Conservation (phyloP, 2,888 invertebrate species). For the Andrena hattorfiana region DNA sequence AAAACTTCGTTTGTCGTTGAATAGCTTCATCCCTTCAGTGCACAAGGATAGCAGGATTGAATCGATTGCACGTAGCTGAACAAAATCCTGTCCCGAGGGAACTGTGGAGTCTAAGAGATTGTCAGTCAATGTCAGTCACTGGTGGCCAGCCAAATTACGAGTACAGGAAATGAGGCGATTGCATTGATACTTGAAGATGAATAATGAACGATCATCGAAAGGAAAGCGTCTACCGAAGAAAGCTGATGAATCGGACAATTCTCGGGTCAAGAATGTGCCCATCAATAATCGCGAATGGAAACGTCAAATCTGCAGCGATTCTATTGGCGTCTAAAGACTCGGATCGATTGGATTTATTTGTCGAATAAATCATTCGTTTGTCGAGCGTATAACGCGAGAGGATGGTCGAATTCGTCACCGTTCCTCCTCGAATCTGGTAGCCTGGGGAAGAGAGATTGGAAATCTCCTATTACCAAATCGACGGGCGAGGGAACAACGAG, state of each 20-base stretch:
- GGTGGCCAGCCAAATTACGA: neutral
- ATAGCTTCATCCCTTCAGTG: too few relatives aligned
- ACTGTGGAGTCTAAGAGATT: too few relatives aligned
- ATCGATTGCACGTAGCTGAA: too few relatives aligned
- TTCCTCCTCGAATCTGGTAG: neutral
- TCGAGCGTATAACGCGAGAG: neutral
- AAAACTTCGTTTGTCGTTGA: too few relatives aligned
- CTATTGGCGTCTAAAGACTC: neutral
- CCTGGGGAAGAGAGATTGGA: slow-evolving; percentile 19
- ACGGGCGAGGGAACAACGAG: neutral
- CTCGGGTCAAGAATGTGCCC: neutral
- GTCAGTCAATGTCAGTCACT: too few relatives aligned
- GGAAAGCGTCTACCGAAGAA: slow-evolving; percentile 8
- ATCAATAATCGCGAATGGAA: slow-evolving; percentile 24
- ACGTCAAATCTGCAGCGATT: slow-evolving; percentile 4
- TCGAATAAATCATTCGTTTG: neutral
- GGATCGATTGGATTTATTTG: neutral
- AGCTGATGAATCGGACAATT: slow-evolving; percentile 15
- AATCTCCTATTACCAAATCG: slow-evolving; percentile 39
- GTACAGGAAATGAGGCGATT: neutral
- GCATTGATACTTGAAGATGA: neutral
- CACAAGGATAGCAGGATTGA: too few relatives aligned
- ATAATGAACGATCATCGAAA: slow-evolving; percentile 2
- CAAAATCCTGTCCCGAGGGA: too few relatives aligned
- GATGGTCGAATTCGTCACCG: slow-evolving; percentile 11